Evolutionary conservation across 1,140 invertebrate species (phyloP).

Genomic region (Acromyrmex heyeri): DNA sequence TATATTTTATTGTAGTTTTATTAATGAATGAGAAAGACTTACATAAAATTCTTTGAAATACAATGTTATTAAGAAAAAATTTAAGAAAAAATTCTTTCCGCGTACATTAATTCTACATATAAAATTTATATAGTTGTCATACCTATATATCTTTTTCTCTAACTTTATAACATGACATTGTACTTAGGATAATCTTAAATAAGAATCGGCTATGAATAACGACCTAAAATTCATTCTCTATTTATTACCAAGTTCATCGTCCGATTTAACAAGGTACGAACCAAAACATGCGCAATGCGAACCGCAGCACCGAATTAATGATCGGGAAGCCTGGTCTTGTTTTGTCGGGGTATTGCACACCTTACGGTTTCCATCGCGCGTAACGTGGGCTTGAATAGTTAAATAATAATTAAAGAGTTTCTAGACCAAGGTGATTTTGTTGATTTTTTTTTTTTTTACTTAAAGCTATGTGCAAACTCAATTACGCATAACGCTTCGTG

Average conservation of each 20-base stretch:
- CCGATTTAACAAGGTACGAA: not conserved
- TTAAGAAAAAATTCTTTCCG: no score
- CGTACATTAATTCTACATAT: no score
- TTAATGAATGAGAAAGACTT: no score
- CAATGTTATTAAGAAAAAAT: no score
- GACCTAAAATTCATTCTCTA: not conserved
- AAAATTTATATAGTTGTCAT: no score
- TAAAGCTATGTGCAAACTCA: constrained; percentile 16
- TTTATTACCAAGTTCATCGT: not conserved
- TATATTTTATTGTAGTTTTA: no score
- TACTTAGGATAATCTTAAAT: no score
- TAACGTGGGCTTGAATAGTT: constrained; percentile 52
- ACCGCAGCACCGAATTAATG: constrained; percentile 11
- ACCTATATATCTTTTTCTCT: no score
- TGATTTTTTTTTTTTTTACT: not conserved
- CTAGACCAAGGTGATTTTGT: constrained; percentile 48
- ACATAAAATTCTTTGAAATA: no score
- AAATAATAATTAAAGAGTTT: constrained; percentile 57
- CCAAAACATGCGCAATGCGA: not conserved
- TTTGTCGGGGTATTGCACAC: constrained; percentile 19
- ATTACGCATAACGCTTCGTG: constrained; percentile 41
- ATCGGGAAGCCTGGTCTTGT: not conserved
- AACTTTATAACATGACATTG: no score
- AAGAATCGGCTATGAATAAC: no score
- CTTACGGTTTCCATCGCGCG: not conserved